These are phyloP conservation scores for Cordilura impudica DNA, from an alignment of 2,888 invertebrate species.

Conservation along the genomic window DNA sequence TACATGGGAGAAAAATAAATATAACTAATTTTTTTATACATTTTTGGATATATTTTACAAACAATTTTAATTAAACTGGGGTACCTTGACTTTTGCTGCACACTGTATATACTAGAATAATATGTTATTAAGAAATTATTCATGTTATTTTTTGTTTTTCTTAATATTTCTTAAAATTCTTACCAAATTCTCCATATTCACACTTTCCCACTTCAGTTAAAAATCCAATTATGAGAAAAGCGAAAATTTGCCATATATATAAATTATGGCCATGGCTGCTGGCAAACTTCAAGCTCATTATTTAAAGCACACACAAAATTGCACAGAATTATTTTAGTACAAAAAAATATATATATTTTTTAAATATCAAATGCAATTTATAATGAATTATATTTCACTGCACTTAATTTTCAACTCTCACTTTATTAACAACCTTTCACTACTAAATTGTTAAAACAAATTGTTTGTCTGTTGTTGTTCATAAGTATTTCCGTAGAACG, in stretches of 20 bases:
- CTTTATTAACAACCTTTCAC: constrained; percentile 45
- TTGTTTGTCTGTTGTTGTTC: neutral
- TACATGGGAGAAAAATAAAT: too few relatives aligned
- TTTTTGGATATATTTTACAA: too few relatives aligned
- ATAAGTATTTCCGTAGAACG: constrained; percentile 30
- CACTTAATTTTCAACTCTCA: constrained; percentile 10
- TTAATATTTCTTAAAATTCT: constrained; percentile 31
- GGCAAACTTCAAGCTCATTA: constrained; percentile 36
- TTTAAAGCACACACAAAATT: neutral
- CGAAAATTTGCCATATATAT: constrained; percentile 58
- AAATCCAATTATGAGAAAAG: constrained; percentile 63
- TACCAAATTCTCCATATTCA: constrained; percentile 72
- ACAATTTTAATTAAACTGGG: too few relatives aligned
- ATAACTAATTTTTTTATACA: too few relatives aligned
- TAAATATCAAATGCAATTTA: neutral
- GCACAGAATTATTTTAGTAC: too few relatives aligned
- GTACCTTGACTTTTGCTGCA: too few relatives aligned
- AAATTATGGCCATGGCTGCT: constrained; percentile 42
- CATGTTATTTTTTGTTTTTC: too few relatives aligned
- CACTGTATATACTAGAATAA: too few relatives aligned
- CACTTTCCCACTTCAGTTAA: constrained; percentile 59
- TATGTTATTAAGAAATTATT: too few relatives aligned
- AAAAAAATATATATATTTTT: too few relatives aligned
- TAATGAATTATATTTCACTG: neutral
- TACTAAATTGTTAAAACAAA: neutral